A percentile compares a stretch with the other conserved stretches of the same genome.
These are phyloP conservation scores for Picus viridis DNA, from an alignment of 2,797 vertebrate species.

Conservation along the genomic window DNA sequence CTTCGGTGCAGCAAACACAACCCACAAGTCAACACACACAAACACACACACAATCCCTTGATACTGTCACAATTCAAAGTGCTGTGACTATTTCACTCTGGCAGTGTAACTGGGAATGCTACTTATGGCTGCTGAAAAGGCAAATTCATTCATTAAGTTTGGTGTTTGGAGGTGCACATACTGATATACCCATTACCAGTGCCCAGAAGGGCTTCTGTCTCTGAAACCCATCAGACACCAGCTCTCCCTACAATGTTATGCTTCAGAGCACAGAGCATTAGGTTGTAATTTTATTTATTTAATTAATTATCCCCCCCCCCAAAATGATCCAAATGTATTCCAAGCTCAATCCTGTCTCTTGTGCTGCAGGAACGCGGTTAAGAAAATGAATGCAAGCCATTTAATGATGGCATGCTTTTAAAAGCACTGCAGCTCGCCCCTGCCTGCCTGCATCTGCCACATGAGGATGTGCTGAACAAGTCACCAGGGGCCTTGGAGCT, in stretches of 20 bases:
- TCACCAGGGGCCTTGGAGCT: not conserved
- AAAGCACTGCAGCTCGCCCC: not conserved
- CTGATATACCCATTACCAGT: not conserved
- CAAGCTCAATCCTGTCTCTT: slow-evolving; percentile 40
- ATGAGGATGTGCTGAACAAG: not conserved
- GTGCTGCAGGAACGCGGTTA: not conserved
- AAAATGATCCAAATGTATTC: slow-evolving; percentile 17
- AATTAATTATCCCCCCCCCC: no score
- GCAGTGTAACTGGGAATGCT: slow-evolving; percentile 49
- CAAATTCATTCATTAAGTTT: slow-evolving; percentile 38
- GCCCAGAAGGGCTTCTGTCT: slow-evolving; percentile 2
- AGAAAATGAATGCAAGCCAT: slow-evolving; percentile 26
- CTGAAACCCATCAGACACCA: not conserved
- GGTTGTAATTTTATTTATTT: not conserved
- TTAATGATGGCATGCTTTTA: not conserved
- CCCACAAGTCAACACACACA: slow-evolving; percentile 1
- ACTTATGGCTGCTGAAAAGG: slow-evolving; percentile 39
- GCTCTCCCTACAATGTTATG: not conserved
- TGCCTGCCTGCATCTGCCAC: not conserved
- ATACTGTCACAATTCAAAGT: slow-evolving; percentile 15
- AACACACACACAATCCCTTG: not conserved
- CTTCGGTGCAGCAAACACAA: slow-evolving; percentile 55
- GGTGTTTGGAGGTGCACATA: not conserved
- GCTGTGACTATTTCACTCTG: slow-evolving; percentile 43
- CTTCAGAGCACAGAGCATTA: not conserved